These are phyloP conservation scores for Macrophya annulata DNA, from an alignment of 2,888 invertebrate species.

Conservation along the genomic window DNA sequence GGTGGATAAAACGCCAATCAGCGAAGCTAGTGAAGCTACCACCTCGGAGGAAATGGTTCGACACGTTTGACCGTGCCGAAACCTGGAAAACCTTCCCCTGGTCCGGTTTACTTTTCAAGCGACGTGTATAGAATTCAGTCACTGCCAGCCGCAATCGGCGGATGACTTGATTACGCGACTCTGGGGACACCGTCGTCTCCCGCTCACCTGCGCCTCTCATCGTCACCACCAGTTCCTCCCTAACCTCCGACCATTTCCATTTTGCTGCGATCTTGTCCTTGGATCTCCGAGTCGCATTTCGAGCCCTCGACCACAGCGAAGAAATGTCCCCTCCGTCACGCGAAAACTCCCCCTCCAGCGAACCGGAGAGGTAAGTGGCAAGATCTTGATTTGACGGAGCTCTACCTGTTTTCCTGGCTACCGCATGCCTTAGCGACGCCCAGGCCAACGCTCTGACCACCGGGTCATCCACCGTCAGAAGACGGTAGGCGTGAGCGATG, in stretches of 20 bases:
- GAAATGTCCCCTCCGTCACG: too few relatives aligned
- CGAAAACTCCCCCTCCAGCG: slow-evolving; percentile 62
- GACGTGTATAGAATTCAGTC: neutral
- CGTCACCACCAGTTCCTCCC: too few relatives aligned
- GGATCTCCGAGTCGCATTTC: too few relatives aligned
- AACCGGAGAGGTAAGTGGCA: slow-evolving; percentile 66
- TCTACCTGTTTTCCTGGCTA: slow-evolving; percentile 51
- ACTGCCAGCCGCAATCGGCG: slow-evolving; percentile 39
- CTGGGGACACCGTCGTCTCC: slow-evolving; percentile 63
- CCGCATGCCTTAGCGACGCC: too few relatives aligned
- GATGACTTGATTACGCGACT: slow-evolving; percentile 43
- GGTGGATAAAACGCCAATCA: too few relatives aligned
- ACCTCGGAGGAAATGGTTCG: slow-evolving; percentile 69
- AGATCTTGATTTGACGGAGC: slow-evolving; percentile 60
- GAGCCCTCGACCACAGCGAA: too few relatives aligned
- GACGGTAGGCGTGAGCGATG: too few relatives aligned
- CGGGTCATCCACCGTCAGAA: too few relatives aligned
- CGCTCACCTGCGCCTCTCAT: too few relatives aligned
- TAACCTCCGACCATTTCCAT: too few relatives aligned
- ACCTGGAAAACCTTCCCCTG: slow-evolving; percentile 69
- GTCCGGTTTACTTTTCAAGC: slow-evolving; percentile 61
- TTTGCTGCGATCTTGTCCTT: too few relatives aligned
- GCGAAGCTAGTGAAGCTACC: slow-evolving; percentile 68
- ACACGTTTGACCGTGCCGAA: slow-evolving; percentile 57
- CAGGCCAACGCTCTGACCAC: too few relatives aligned